Conservation (phyloP, 2,113 vertebrate genomes). For the Rallus limicola region DNA sequence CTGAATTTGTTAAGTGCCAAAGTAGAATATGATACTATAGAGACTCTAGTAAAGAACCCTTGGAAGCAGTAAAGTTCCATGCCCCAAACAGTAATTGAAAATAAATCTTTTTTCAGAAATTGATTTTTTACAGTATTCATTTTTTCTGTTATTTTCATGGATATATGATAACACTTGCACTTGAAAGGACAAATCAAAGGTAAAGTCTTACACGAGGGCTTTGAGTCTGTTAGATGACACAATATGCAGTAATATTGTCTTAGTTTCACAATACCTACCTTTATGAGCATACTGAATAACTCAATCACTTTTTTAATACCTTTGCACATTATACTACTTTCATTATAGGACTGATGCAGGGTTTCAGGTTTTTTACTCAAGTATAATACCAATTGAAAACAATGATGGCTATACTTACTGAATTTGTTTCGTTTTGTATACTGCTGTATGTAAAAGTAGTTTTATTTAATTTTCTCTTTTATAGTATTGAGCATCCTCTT, state of each 20-base stretch:
- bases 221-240: neutral
- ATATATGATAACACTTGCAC: neutral
- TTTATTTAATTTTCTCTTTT: conserved; percentile 60
- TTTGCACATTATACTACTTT: conserved; percentile 21
- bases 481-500: conserved; percentile 2
- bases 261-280: conserved; percentile 15
- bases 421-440: conserved; percentile 57
- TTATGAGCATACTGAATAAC: conserved; percentile 35
- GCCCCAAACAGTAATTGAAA: neutral
- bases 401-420: conserved; percentile 40
- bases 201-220: conserved; percentile 1
- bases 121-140: neutral
- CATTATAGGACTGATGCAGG: conserved; percentile 1
- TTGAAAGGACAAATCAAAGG: conserved; percentile 32
- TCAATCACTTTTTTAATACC: conserved; percentile 20
- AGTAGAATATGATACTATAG: neutral
- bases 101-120: neutral
- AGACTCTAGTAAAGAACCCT: neutral
- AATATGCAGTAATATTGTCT: neutral
- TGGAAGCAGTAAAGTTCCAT: neutral
- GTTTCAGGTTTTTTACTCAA: conserved; percentile 37
- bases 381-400: conserved; percentile 46
- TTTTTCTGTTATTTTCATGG: neutral
- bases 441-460: conserved; percentile 32
- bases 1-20: neutral